Percentiles rank a stretch among this genome's conserved stretches.
Evolutionary conservation across 2,113 vertebrate genomes (phyloP).

Genomic region (Meriones unguiculatus): DNA sequence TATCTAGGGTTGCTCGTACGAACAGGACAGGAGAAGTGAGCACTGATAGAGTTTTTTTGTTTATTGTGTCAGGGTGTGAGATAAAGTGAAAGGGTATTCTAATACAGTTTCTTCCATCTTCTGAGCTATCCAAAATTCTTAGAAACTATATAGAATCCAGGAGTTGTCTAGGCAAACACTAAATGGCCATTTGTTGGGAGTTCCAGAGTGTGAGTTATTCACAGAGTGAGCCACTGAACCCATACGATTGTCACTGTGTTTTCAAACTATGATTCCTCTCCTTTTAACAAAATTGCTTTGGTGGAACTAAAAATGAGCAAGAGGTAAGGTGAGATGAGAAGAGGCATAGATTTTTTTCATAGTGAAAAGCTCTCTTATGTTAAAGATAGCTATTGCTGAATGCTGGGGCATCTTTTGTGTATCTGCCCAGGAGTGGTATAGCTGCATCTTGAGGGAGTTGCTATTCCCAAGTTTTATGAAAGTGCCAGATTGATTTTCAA

Average conservation of each 20-base stretch:
- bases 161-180: not conserved
- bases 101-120: not conserved
- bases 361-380: not conserved
- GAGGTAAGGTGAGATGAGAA: not conserved
- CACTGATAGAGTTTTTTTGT: not conserved
- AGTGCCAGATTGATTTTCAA: no score
- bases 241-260: not conserved
- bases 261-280: not conserved
- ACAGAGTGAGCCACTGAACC: not conserved
- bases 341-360: not conserved
- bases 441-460: no score
- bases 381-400: constrained; percentile 11
- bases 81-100: not conserved
- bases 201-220: not conserved
- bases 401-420: no score
- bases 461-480: no score
- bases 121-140: not conserved
- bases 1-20: constrained; percentile 5
- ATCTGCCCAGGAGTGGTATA: no score
- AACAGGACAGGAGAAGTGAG: not conserved
- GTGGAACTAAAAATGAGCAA: not conserved
- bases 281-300: not conserved
- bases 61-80: not conserved
- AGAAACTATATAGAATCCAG: not conserved
- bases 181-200: not conserved